A percentile compares a stretch with the other conserved stretches of the same genome.
These are phyloP conservation scores for Serinus canaria DNA, from an alignment of 2,113 vertebrate species.

Conservation along the genomic window DNA sequence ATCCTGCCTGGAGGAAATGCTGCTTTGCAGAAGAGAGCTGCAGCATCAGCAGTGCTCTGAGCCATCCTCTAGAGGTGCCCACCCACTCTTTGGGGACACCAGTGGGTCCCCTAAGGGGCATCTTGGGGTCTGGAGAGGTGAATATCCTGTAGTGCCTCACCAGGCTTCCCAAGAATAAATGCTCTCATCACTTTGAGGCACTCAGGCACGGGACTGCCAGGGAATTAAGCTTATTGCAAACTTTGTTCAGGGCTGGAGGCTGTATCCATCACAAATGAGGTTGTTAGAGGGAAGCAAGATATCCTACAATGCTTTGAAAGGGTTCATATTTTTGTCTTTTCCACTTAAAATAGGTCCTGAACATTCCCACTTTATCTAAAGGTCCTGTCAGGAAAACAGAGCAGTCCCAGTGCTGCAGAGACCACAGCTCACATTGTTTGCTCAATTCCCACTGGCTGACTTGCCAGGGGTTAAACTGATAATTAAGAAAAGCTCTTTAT, in stretches of 20 bases:
- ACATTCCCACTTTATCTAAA: fast-evolving
- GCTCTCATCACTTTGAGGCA: not conserved
- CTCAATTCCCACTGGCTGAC: not conserved
- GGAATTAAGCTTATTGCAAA: not conserved
- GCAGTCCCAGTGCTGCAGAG: not conserved
- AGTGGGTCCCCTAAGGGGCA: not conserved
- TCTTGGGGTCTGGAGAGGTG: not conserved
- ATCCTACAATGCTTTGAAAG: not conserved
- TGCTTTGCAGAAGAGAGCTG: not conserved
- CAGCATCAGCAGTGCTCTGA: not conserved
- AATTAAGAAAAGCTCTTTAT: not conserved
- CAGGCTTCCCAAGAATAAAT: not conserved
- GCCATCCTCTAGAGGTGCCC: not conserved
- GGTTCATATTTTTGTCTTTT: not conserved
- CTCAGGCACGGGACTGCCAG: not conserved
- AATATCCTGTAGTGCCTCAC: not conserved
- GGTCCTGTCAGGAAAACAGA: not conserved
- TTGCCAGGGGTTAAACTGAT: not conserved
- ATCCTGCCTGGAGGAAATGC: fast-evolving
- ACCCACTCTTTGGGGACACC: fast-evolving
- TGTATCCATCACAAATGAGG: not conserved
- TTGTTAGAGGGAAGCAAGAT: not conserved
- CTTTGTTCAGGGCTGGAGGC: not conserved
- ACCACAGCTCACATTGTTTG: not conserved
- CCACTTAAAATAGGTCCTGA: not conserved